A percentile compares a stretch with the other conserved stretches of the same genome.
phyloP scores from a whole-genome alignment of 2,113 vertebrate species.

The Triplophysa tibetana region DNA sequence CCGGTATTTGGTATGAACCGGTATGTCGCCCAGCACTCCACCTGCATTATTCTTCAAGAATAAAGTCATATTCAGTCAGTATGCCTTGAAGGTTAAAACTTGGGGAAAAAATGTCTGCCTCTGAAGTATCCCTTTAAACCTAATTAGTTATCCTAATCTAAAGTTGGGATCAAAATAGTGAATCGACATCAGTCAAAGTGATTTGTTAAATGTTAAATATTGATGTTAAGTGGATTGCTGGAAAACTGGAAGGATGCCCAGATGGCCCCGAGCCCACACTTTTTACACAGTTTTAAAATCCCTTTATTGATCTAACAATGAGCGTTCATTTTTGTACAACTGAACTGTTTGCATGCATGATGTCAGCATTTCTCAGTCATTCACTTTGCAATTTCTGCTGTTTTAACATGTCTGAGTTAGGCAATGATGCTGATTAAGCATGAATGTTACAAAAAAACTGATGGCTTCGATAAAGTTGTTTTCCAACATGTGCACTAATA shows the following conservation, averaged over 20 bases:
- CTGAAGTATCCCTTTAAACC: neutral
- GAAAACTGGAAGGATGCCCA: conserved; percentile 14
- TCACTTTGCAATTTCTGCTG: neutral
- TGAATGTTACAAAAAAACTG: neutral
- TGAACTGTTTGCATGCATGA: neutral
- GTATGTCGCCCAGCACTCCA: no score
- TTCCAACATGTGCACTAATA: no score
- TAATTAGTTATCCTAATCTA: neutral
- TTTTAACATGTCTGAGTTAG: neutral
- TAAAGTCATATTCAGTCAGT: no score
- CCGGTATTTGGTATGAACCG: no score
- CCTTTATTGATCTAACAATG: conserved; percentile 28
- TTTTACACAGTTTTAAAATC: conserved; percentile 22
- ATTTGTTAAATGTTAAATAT: conserved; percentile 16
- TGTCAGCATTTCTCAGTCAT: neutral
- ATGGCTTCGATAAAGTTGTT: no score
- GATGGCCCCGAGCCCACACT: conserved; percentile 1
- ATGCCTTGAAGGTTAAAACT: no score
- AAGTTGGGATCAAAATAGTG: neutral
- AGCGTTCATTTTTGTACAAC: neutral
- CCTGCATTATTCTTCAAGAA: no score
- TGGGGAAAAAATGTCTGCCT: no score
- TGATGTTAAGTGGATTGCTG: conserved; percentile 5
- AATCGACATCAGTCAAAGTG: neutral
- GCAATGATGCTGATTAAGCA: neutral